Percentiles rank a stretch among this genome's conserved stretches.
Evolutionary conservation across 2,113 vertebrate genomes (phyloP).

Genomic region (Chaetops frenatus): DNA sequence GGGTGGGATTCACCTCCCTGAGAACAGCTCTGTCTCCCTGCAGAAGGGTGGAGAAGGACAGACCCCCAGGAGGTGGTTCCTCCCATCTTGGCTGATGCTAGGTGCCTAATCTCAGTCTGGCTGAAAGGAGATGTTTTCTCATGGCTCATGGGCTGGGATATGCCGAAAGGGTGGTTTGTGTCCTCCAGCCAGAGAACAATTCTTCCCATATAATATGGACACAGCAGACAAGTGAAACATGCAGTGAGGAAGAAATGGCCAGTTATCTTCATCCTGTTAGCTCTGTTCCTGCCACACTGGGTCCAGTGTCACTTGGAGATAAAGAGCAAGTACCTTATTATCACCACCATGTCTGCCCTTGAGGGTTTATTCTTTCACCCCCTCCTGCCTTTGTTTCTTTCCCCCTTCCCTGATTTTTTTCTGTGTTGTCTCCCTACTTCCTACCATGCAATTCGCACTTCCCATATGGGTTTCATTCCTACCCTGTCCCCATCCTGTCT

Average conservation of each 20-base stretch:
- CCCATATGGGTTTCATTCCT: slow-evolving; percentile 52
- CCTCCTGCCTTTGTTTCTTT: slow-evolving; percentile 58
- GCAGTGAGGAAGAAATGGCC: slow-evolving; percentile 19
- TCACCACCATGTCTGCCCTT: slow-evolving; percentile 50
- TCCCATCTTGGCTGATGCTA: not conserved
- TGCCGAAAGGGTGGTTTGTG: not conserved
- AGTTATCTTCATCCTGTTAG: slow-evolving; percentile 61
- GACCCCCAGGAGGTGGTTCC: not conserved
- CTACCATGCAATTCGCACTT: slow-evolving; percentile 61
- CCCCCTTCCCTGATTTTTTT: slow-evolving; percentile 34
- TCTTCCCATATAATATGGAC: not conserved
- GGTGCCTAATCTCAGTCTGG: not conserved
- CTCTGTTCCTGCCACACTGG: not conserved
- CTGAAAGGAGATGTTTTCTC: not conserved
- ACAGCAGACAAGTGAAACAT: not conserved
- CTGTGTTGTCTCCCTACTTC: slow-evolving; percentile 57
- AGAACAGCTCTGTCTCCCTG: not conserved
- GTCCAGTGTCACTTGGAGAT: slow-evolving; percentile 29
- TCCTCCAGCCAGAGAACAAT: not conserved
- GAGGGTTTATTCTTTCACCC: slow-evolving; percentile 44
- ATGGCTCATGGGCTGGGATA: not conserved
- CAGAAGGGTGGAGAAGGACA: not conserved
- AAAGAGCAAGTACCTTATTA: slow-evolving; percentile 47
- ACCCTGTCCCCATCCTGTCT: slow-evolving; percentile 60
- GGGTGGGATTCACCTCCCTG: not conserved